Evolutionary conservation across 1,140 invertebrate species (phyloP).

Genomic region (Anastrepha obliqua): DNA sequence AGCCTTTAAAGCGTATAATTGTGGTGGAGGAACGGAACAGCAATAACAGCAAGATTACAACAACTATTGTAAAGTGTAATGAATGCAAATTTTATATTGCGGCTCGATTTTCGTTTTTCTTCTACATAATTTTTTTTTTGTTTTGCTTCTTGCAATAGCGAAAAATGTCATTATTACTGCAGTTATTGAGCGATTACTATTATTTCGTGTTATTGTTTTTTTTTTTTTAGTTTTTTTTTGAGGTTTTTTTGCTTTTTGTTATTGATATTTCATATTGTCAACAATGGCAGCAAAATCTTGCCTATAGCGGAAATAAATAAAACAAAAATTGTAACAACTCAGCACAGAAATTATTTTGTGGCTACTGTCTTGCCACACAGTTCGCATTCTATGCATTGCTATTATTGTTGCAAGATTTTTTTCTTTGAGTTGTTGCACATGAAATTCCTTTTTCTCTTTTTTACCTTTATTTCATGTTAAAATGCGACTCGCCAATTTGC

Average conservation of each 20-base stretch:
- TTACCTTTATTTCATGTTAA: background rate
- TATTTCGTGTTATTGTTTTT: background rate
- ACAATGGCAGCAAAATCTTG: background rate
- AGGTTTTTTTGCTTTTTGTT: background rate
- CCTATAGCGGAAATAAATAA: background rate
- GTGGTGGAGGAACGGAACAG: background rate
- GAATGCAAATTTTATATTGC: constrained; percentile 13
- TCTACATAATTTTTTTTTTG: background rate
- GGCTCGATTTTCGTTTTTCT: background rate
- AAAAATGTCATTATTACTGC: constrained; percentile 50
- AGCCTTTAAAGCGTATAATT: constrained; percentile 32
- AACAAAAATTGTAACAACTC: constrained; percentile 1
- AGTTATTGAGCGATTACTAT: constrained; percentile 8
- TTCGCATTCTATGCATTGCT: background rate
- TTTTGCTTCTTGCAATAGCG: background rate
- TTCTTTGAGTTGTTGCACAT: background rate
- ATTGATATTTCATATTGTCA: constrained; percentile 4
- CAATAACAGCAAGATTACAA: background rate
- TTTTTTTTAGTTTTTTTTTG: background rate
- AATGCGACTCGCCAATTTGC: constrained; percentile 22
- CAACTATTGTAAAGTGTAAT: background rate
- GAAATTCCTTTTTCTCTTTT: background rate
- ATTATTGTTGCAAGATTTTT: background rate
- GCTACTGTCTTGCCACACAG: constrained; percentile 30
- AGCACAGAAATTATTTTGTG: constrained; percentile 8